Conservation (phyloP, 2,113 vertebrate species). For the Oriolus oriolus region DNA sequence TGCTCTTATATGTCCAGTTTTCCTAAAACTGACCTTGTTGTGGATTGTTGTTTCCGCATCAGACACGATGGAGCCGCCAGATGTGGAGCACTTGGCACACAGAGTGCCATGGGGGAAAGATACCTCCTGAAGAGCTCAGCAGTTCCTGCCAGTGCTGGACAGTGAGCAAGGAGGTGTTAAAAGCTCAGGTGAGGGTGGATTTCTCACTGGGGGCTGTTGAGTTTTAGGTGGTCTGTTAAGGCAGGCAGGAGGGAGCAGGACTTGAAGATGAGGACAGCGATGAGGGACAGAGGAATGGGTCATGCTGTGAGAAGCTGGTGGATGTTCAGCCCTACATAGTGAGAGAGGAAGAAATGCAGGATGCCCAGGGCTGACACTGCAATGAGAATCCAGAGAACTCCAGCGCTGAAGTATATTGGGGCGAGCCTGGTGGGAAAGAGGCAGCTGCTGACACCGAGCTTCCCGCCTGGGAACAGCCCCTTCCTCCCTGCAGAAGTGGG, state of each 20-base stretch:
- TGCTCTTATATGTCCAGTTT: background rate
- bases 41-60: rapidly evolving
- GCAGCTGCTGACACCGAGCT: background rate
- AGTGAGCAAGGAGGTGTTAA: background rate
- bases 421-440: slow-evolving; percentile 53
- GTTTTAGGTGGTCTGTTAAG: background rate
- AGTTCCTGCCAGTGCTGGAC: background rate
- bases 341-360: slow-evolving; percentile 39
- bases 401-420: slow-evolving; percentile 66
- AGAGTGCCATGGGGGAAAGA: background rate
- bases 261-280: rapidly evolving
- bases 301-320: background rate
- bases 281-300: background rate
- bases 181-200: background rate
- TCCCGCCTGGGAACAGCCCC: rapidly evolving
- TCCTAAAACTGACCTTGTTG: background rate
- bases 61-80: background rate
- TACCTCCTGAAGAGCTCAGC: background rate
- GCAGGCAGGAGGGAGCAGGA: background rate
- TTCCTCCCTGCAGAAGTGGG: background rate
- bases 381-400: slow-evolving; percentile 71
- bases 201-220: background rate
- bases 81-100: background rate
- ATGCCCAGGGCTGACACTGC: slow-evolving; percentile 55
- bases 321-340: slow-evolving; percentile 61